These are phyloP conservation scores for Thalassophryne amazonica DNA, from an alignment of 2,797 vertebrate genomes.

Conservation along the genomic window DNA sequence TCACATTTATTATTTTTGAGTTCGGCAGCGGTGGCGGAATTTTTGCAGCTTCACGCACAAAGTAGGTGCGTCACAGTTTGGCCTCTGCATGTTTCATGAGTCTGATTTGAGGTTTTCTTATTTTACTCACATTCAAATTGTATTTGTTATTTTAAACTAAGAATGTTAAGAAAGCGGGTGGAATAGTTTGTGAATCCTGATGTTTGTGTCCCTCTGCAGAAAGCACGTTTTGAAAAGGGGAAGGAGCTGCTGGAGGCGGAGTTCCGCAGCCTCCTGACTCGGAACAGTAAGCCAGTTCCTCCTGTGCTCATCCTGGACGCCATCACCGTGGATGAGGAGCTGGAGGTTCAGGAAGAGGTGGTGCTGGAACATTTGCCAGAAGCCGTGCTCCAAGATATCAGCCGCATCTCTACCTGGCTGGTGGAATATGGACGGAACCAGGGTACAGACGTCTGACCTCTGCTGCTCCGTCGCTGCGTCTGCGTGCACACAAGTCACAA, in stretches of 20 bases:
- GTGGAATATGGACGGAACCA: constrained; percentile 95
- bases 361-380: constrained; percentile 92
- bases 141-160: too few species aligned
- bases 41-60: too few species aligned
- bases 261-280: constrained; percentile 89
- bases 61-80: too few species aligned
- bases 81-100: too few species aligned
- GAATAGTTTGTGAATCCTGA: too few species aligned
- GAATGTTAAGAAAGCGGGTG: too few species aligned
- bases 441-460: constrained; percentile 68
- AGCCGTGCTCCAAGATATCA: constrained; percentile 86
- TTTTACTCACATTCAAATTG: too few species aligned
- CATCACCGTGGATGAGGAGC: constrained; percentile 88
- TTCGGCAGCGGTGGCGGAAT: too few species aligned
- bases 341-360: constrained; percentile 89
- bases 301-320: constrained; percentile 94
- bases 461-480: neutral
- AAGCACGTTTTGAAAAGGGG: constrained; percentile 93
- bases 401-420: constrained; percentile 94
- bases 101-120: too few species aligned
- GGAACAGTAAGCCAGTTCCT: constrained; percentile 92
- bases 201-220: constrained; percentile 69
- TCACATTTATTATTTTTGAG: too few species aligned
- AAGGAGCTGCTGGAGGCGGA: constrained; percentile 94
- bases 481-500: too few species aligned